phyloP scores from a whole-genome alignment of 2,888 invertebrate species.

The Caenorhabditis uteleia region DNA sequence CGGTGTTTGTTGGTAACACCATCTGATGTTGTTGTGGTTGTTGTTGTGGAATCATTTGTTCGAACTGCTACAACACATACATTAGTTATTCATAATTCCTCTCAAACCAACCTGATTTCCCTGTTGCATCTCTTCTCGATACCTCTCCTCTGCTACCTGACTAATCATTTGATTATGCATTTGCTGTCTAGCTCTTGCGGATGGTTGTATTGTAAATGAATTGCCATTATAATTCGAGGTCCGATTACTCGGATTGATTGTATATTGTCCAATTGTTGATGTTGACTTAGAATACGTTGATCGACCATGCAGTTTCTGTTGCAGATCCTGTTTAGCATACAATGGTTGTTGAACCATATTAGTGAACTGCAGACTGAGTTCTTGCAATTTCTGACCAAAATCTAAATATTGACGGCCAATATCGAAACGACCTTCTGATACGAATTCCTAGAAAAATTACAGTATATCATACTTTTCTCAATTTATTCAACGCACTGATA shows the following conservation, averaged over 20 bases:
- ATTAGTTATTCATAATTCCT: too few species aligned
- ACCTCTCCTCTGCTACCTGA: conserved; percentile 8
- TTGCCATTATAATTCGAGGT: not conserved
- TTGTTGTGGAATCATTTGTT: not conserved
- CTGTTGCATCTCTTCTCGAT: conserved; percentile 6
- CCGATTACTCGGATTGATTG: too few species aligned
- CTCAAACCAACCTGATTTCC: too few species aligned
- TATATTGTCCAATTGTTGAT: too few species aligned
- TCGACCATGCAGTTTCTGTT: too few species aligned
- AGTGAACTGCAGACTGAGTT: conserved; percentile 17
- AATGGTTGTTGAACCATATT: not conserved
- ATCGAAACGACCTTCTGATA: conserved; percentile 23
- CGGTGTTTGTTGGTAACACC: not conserved
- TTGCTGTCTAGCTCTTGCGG: conserved; percentile 13
- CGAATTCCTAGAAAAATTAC: conserved; percentile 6
- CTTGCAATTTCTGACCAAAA: conserved; percentile 31
- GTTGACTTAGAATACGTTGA: conserved; percentile 7
- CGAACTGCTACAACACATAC: too few species aligned
- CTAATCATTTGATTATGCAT: conserved; percentile 3
- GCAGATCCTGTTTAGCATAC: too few species aligned
- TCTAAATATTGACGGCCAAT: conserved; percentile 18
- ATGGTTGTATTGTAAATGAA: conserved; percentile 4
- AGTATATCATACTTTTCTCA: not conserved
- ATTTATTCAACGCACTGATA: not conserved
- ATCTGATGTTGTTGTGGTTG: not conserved